phyloP scores from a whole-genome alignment of 2,797 vertebrate genomes.

The Spinus olivaceus region DNA sequence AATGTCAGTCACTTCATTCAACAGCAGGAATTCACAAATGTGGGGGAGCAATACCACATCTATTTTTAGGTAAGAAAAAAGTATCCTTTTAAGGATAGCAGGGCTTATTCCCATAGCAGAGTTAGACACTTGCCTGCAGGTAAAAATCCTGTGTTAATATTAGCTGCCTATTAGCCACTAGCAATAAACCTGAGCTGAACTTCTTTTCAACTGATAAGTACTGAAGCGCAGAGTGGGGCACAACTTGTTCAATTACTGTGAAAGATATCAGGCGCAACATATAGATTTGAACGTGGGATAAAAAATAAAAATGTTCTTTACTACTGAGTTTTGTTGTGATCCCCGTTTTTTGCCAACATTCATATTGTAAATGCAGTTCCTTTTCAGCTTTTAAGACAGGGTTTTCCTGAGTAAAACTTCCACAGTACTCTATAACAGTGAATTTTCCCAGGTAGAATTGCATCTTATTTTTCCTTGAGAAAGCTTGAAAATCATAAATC shows the following conservation, averaged over 20 bases:
- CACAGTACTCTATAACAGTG: not conserved
- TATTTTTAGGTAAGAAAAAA: slow-evolving; percentile 19
- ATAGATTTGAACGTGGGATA: not conserved
- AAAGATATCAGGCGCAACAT: not conserved
- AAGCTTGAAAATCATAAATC: not conserved
- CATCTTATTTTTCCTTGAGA: not conserved
- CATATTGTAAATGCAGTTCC: not conserved
- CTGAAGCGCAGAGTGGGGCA: not conserved
- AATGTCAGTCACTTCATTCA: not conserved
- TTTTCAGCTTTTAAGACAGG: not conserved
- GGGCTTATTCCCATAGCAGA: not conserved
- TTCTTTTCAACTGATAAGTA: not conserved
- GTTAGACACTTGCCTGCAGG: not conserved
- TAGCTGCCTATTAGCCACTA: not conserved
- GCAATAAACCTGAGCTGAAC: not conserved
- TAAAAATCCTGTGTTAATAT: not conserved
- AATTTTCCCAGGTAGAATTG: not conserved
- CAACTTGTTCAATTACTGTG: not conserved
- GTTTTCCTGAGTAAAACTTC: not conserved
- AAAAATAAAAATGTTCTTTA: not conserved
- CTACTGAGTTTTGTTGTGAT: not conserved
- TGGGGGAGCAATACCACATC: not conserved
- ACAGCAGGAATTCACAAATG: not conserved
- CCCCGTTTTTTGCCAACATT: not conserved
- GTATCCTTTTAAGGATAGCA: not conserved